Conservation (phyloP, 1,140 invertebrate genomes). For the Trichogramma pretiosum region DNA sequence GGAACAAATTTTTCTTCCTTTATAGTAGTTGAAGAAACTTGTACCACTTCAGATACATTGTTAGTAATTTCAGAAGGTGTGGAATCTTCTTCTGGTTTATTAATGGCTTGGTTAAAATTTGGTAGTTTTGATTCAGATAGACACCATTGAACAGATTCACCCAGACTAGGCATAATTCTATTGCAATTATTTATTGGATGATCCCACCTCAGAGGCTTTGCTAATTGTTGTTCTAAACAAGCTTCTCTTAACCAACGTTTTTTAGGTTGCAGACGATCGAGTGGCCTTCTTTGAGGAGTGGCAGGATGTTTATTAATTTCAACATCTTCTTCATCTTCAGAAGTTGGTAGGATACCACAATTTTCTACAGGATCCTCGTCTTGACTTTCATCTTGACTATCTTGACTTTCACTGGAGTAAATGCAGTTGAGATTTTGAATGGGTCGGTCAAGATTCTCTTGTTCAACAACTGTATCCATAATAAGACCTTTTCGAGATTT, state of each 20-base stretch:
- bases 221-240: slow-evolving; percentile 46
- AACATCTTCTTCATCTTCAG: slow-evolving; percentile 33
- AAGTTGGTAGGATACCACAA: slow-evolving; percentile 31
- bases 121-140: slow-evolving; percentile 9
- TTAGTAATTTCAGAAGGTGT: background rate
- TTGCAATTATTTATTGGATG: slow-evolving; percentile 18
- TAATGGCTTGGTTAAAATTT: background rate
- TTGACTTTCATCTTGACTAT: slow-evolving; percentile 41
- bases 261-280: slow-evolving; percentile 50
- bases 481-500: slow-evolving; percentile 41
- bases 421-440: slow-evolving; percentile 28
- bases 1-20: background rate
- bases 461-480: slow-evolving; percentile 38
- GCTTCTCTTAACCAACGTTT: slow-evolving; percentile 57
- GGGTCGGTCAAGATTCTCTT: slow-evolving; percentile 35
- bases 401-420: slow-evolving; percentile 35
- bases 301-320: slow-evolving; percentile 27
- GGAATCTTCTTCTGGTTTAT: background rate
- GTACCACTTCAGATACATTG: slow-evolving; percentile 6
- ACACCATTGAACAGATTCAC: slow-evolving; percentile 13
- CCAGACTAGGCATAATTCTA: slow-evolving; percentile 9
- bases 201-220: slow-evolving; percentile 42
- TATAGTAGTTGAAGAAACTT: background rate
- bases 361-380: slow-evolving; percentile 36
- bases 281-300: slow-evolving; percentile 32